Conservation (phyloP, 2,888 invertebrate genomes). For the Agrenia bidenticulata region DNA sequence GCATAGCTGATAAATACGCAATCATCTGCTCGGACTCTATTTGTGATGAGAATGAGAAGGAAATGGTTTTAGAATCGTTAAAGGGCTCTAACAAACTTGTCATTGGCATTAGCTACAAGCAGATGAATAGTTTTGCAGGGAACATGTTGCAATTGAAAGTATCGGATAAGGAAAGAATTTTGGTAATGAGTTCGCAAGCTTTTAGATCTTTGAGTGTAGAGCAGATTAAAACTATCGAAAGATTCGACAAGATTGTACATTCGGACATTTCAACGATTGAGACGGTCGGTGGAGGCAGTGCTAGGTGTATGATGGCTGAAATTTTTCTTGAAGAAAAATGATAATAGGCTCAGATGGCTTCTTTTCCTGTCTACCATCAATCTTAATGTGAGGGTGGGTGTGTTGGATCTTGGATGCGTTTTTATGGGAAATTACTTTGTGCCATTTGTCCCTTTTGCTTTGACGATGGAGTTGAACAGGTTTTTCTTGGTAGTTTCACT, state of each 20-base stretch:
- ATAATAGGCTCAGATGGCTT: no score
- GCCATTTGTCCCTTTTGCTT: no score
- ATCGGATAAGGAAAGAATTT: slow-evolving; percentile 24
- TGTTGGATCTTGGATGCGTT: no score
- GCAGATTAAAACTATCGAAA: slow-evolving; percentile 36
- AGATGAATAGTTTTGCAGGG: slow-evolving; percentile 46
- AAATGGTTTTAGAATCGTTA: slow-evolving; percentile 20
- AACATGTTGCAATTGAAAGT: slow-evolving; percentile 41
- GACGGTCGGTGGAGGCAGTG: slow-evolving; percentile 47
- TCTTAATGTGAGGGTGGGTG: no score
- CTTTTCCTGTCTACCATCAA: no score
- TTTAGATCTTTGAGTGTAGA: slow-evolving; percentile 31
- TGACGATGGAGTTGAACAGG: no score
- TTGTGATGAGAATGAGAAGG: slow-evolving; percentile 23
- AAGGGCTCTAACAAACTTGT: slow-evolving; percentile 39
- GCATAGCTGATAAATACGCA: slow-evolving; percentile 39
- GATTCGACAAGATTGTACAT: slow-evolving; percentile 39
- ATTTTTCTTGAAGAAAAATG: slow-evolving; percentile 14
- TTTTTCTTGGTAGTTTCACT: no score
- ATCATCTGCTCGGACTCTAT: slow-evolving; percentile 45
- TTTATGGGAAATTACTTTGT: no score
- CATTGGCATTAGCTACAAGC: slow-evolving; percentile 31
- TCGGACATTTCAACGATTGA: slow-evolving; percentile 44
- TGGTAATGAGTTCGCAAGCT: slow-evolving; percentile 44
- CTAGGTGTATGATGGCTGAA: slow-evolving; percentile 19